Evolutionary conservation across 2,888 invertebrate genomes (phyloP).

Genomic region (Labia minor): DNA sequence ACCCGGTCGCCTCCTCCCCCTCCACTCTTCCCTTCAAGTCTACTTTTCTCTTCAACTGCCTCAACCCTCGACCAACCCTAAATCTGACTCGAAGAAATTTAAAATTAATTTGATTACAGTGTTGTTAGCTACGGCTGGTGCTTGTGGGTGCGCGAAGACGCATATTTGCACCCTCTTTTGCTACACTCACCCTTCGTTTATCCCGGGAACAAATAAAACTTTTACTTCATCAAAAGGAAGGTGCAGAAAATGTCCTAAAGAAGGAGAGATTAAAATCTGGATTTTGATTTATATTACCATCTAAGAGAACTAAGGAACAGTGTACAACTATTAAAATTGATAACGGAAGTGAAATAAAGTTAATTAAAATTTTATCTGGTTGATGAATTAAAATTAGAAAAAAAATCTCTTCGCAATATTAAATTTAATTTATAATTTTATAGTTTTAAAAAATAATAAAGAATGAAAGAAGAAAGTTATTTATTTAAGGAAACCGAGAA

Average conservation of each 20-base stretch:
- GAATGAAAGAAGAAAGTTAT: no score
- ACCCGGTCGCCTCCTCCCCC: not conserved
- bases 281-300: no score
- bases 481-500: no score
- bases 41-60: no score
- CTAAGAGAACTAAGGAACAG: no score
- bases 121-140: not conserved
- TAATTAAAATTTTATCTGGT: no score
- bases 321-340: no score
- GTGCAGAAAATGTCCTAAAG: not conserved
- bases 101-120: not conserved
- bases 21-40: not conserved
- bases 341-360: no score
- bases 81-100: not conserved
- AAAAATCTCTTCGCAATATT: no score
- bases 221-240: not conserved
- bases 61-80: not conserved
- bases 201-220: not conserved
- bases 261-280: not conserved
- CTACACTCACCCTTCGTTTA: not conserved
- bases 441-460: no score
- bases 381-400: no score
- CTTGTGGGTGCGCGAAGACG: not conserved
- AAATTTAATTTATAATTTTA: no score
- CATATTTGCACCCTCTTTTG: not conserved